Base-by-base conservation (phyloP, 2,797 vertebrate genomes). In the Cynodonichthys magdalenae region DNA sequence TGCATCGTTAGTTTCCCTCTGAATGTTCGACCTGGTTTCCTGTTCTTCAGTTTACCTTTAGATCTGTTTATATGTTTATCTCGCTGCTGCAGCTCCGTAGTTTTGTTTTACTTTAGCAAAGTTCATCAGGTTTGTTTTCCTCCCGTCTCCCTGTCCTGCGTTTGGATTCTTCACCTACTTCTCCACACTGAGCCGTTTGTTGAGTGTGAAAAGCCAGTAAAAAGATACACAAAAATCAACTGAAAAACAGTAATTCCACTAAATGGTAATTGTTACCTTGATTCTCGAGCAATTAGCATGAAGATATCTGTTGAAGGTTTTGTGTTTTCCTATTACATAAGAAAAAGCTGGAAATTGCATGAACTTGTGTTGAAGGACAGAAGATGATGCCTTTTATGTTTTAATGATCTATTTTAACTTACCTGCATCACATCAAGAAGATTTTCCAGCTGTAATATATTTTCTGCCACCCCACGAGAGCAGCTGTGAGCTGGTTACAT, bases 391-490 rank as follows among this genome's bases (percentile, higher is more conserved):
- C 19, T 50, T 56, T 19, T 44, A 4, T 14, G 15, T n/a, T 31
- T 8, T 49, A 2, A 36, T 47, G 19, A 4, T 7, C 2, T 56
- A 14, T 54, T 49, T 24, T 15, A 18, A 54, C 52, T 36, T 6
- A 4, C 28, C 45, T 9, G 6, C 24, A 60, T 36, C 15, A 24
- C 49, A 29, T 46, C 34, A 28, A 28, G 54, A 59, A 42, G 1
- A 57, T 7, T 39, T 45, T 57, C 57, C 63, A 71, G 65, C 78
- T 65, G 66, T 42, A 64, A 79, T 64, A 53, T 67, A 27, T 63
- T 20, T 45, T 41, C n/a, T 7, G 2, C 4, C 14, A 10, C 50
- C 63, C 19, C 45, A 15, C 31, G 39, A 29, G 68, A 54, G 48
- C 74, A 15, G 67, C 57, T 15, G 39, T 6, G 54, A 34, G 65